Evolutionary conservation across 1,140 invertebrate genomes (phyloP).

Genomic region (Anastatus disparis): DNA sequence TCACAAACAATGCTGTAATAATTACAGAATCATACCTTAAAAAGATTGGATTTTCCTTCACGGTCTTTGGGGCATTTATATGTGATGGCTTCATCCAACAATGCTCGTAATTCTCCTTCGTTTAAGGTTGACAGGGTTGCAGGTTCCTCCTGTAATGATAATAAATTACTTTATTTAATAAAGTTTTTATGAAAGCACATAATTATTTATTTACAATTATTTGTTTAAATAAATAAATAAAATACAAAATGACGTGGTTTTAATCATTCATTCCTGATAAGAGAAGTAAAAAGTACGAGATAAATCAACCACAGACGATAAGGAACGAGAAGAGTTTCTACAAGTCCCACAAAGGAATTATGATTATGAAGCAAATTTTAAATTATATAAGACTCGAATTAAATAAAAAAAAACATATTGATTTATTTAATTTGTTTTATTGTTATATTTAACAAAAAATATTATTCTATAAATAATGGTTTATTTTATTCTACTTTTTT

Average conservation of each 20-base stretch:
- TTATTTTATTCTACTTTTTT: too few relatives aligned
- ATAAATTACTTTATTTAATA: conserved; percentile 11
- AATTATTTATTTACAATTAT: conserved; percentile 26
- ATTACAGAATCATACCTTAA: conserved; percentile 69
- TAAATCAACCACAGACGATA: conserved; percentile 38
- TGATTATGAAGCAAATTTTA: conserved; percentile 28
- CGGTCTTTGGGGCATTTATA: conserved; percentile 82
- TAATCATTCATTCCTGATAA: conserved; percentile 32
- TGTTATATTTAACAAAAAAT: not conserved
- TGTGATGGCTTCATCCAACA: conserved; percentile 80
- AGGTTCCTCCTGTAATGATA: conserved; percentile 68
- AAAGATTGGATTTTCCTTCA: conserved; percentile 79
- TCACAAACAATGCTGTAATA: conserved; percentile 12
- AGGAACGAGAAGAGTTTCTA: conserved; percentile 16
- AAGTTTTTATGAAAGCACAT: not conserved
- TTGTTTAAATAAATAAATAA: conserved; percentile 11
- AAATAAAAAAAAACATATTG: conserved; percentile 16
- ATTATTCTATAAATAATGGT: too few relatives aligned
- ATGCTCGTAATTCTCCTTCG: conserved; percentile 75
- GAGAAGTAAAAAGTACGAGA: conserved; percentile 32
- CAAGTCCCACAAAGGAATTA: conserved; percentile 22
- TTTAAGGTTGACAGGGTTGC: conserved; percentile 72
- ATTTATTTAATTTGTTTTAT: conserved; percentile 33
- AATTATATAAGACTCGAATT: conserved; percentile 29
- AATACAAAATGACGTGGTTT: conserved; percentile 21